Conservation (phyloP, 2,113 vertebrate genomes). For the Capreolus pygargus region DNA sequence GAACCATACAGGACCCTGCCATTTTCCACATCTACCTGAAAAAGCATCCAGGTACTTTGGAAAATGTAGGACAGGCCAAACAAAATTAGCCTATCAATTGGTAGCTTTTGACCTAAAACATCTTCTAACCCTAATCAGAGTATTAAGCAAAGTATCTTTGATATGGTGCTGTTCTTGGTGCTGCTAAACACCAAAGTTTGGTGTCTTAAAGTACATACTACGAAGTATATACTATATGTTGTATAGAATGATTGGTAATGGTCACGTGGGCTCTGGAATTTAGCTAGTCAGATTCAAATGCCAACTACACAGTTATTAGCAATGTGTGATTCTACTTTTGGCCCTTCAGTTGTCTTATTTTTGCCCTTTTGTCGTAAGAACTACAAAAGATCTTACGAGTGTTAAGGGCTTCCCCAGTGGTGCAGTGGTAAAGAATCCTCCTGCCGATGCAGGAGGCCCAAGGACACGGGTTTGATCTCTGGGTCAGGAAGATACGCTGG, state of each 20-base stretch:
- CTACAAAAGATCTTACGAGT: not conserved
- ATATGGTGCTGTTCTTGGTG: not conserved
- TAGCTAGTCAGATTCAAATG: not conserved
- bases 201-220: not conserved
- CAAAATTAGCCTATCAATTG: not conserved
- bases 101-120: slow-evolving; percentile 5
- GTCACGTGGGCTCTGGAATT: not conserved
- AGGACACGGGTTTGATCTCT: not conserved
- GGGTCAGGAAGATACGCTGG: not conserved
- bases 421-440: not conserved
- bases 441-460: not conserved
- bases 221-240: not conserved
- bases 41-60: not conserved
- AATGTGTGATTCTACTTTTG: not conserved
- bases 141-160: not conserved
- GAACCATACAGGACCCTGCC: not conserved
- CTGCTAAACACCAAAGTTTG: not conserved
- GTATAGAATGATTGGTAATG: not conserved
- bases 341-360: not conserved
- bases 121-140: not conserved
- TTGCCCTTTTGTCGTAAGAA: not conserved
- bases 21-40: not conserved
- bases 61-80: not conserved
- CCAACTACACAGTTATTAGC: not conserved
- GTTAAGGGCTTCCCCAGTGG: not conserved